These are phyloP conservation scores for Scaptomyza parva DNA, from an alignment of 2,888 invertebrate genomes.

Conservation along the genomic window DNA sequence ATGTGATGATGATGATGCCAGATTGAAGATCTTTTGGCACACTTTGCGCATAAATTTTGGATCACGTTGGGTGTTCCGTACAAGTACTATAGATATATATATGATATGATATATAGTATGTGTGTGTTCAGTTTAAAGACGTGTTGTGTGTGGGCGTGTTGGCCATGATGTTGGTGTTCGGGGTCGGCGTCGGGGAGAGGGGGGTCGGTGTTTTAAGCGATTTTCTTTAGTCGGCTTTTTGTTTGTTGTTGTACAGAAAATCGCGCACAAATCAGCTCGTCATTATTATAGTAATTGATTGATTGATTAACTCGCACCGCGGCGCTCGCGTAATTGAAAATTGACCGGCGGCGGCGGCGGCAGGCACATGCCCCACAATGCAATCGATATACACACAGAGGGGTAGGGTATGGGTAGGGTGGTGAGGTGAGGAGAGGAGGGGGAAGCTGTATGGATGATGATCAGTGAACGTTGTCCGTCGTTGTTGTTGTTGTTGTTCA, in stretches of 20 bases:
- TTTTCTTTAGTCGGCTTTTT: slow-evolving; percentile 44
- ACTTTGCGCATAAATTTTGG: slow-evolving; percentile 68
- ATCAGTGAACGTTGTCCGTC: slow-evolving; percentile 26
- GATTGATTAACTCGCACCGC: slow-evolving; percentile 75
- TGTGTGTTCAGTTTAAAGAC: background rate
- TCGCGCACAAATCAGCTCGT: slow-evolving; percentile 56
- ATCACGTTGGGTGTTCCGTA: slow-evolving; percentile 21
- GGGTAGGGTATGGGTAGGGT: background rate
- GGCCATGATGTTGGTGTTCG: no score
- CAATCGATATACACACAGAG: background rate
- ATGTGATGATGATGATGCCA: slow-evolving; percentile 21
- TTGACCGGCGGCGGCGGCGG: slow-evolving; percentile 64
- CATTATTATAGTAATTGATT: slow-evolving; percentile 78
- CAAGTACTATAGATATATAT: background rate
- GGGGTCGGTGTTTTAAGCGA: no score
- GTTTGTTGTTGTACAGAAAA: slow-evolving; percentile 53
- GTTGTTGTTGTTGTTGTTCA: slow-evolving; percentile 29
- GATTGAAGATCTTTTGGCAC: slow-evolving; percentile 58
- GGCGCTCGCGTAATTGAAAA: slow-evolving; percentile 58
- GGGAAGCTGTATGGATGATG: slow-evolving; percentile 9
- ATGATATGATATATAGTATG: slow-evolving; percentile 4
- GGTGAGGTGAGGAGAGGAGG: background rate
- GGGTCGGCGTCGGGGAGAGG: no score
- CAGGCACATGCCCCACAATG: slow-evolving; percentile 54
- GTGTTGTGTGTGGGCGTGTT: slow-evolving; percentile 22